Conservation (phyloP, 2,888 invertebrate species). For the Cryptus viduatorius region DNA sequence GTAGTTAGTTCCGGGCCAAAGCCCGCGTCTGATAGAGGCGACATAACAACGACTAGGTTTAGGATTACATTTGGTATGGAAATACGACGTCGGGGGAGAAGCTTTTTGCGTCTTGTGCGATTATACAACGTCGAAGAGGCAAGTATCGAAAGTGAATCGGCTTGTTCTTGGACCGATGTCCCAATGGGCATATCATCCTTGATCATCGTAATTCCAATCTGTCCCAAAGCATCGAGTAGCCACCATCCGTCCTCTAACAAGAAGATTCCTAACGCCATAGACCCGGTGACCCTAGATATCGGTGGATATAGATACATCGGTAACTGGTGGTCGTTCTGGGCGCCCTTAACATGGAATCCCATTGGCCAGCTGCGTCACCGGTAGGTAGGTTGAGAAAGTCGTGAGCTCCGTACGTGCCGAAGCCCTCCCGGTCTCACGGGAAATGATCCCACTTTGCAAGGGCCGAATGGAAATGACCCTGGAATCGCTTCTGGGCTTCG, state of each 20-base stretch:
- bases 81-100: slow-evolving; percentile 64
- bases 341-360: slow-evolving; percentile 65
- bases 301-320: slow-evolving; percentile 66
- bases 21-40: slow-evolving; percentile 78
- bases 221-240: slow-evolving; percentile 31
- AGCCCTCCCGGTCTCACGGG: slow-evolving; percentile 78
- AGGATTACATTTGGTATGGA: slow-evolving; percentile 80
- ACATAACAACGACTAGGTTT: slow-evolving; percentile 64
- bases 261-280: slow-evolving; percentile 29
- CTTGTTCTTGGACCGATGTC: slow-evolving; percentile 61
- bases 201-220: slow-evolving; percentile 66
- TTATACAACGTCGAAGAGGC: slow-evolving; percentile 66
- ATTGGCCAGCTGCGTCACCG: slow-evolving; percentile 74
- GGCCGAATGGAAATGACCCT: slow-evolving; percentile 83
- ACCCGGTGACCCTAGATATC: slow-evolving; percentile 44
- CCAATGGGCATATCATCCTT: slow-evolving; percentile 66
- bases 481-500: slow-evolving; percentile 76
- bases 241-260: slow-evolving; percentile 36
- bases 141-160: slow-evolving; percentile 68
- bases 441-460: slow-evolving; percentile 84
- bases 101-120: slow-evolving; percentile 46
- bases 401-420: slow-evolving; percentile 72
- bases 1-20: slow-evolving; percentile 83
- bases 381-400: slow-evolving; percentile 54
- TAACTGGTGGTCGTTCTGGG: slow-evolving; percentile 68